Evolutionary conservation across 1,140 invertebrate species (phyloP), one percentile per base, ranked within the genome.

Genomic region (Leguminivora glycinivorella): DNA sequence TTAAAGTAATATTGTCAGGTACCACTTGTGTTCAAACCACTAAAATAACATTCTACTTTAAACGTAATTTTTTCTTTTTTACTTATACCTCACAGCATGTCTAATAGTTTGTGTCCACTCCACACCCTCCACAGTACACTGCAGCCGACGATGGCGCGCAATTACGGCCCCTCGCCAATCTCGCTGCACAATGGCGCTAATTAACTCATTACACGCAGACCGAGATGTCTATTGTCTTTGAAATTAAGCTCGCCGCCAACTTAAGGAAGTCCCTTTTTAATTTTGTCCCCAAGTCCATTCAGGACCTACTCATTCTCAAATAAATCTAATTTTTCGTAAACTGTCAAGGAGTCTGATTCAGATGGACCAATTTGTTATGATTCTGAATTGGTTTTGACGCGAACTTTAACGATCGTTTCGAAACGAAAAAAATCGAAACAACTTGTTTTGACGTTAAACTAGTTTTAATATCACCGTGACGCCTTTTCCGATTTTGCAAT

Each of bases 131-230:
- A 47, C 4, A 47, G 43, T 6, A 47, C 0, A 0, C 40, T 52
- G 17, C 47, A 52, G 17, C 47, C n/a, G 5, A 17, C 17, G 17
- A 17, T 4, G 47, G 47, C 17, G 1, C n/a, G 17, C 47, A 52
- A 52, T 52, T 52, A 52, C 19, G 47, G n/a, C 17, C 3, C 47
- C 47, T 52, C 47, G 58, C 25, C 31, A 63, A 63, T 63, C 26
- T 26, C 25, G 58, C 58, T 31, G 58, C 25, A 63, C 58, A 63
- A 63, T 63, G n/a, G 25, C 12, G 58, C 58, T 63, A 60, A 60
- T 60, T 31, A 29, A 60, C 58, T 63, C 58, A 63, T 63, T 63
- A 63, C 26, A 63, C 26, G 26, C 58, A 63, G n/a, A 31, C 58
- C 58, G n/a, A 29, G 26, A 63, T 60, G 58, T 17, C 58, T 14